phyloP scores from a whole-genome alignment of 2,113 vertebrate genomes.

The Scytalopus superciliaris region DNA sequence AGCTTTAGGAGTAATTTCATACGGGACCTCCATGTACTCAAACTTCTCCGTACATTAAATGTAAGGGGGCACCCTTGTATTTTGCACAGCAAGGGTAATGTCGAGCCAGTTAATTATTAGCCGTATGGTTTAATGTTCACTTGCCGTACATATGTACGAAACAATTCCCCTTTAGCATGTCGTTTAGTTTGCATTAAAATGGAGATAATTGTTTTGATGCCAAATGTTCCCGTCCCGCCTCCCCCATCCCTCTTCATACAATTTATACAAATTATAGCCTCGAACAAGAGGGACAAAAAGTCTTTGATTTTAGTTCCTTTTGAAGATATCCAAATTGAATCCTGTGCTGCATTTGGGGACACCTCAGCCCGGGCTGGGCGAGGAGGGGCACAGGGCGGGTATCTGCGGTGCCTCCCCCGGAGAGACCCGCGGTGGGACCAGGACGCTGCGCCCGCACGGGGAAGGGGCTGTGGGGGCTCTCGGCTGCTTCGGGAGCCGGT shows the following conservation, averaged over 20 bases:
- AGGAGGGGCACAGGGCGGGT: neutral
- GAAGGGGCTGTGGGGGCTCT: neutral
- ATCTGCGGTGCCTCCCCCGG: no score
- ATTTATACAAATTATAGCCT: constrained; percentile 31
- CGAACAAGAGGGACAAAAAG: constrained; percentile 8
- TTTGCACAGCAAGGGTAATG: neutral
- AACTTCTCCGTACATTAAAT: constrained; percentile 5
- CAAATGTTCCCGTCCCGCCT: constrained; percentile 15
- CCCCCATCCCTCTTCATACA: neutral
- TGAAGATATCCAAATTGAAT: neutral
- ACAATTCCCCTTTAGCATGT: constrained; percentile 46
- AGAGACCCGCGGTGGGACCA: neutral
- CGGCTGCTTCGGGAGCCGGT: neutral
- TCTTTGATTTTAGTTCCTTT: constrained; percentile 22
- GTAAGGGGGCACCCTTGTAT: constrained; percentile 10
- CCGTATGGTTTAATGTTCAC: constrained; percentile 49
- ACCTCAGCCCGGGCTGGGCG: neutral
- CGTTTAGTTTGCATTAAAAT: constrained; percentile 61
- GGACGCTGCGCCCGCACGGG: neutral
- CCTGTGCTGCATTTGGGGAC: neutral
- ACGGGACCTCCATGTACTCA: neutral
- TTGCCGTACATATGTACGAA: constrained; percentile 37
- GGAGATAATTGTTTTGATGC: constrained; percentile 52
- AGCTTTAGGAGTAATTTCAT: constrained; percentile 55
- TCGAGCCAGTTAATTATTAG: constrained; percentile 55